phyloP scores from a whole-genome alignment of 2,888 invertebrate species.

The Epiblema foenella region DNA sequence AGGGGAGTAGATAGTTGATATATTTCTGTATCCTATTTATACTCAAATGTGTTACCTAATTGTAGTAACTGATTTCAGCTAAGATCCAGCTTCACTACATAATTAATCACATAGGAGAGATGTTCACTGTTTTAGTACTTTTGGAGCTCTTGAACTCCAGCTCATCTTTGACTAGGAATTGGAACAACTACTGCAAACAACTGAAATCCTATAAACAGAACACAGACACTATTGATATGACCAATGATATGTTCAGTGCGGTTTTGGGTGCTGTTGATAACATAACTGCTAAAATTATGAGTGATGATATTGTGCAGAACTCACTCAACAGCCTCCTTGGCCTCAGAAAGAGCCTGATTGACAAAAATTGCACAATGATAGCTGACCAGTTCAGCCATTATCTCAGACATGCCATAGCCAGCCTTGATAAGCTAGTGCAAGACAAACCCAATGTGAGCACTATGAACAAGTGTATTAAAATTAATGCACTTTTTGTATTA shows the following conservation, averaged over 20 bases:
- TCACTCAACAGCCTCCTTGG: slow-evolving; percentile 74
- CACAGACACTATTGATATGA: slow-evolving; percentile 85
- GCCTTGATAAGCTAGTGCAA: slow-evolving; percentile 84
- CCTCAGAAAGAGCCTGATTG: slow-evolving; percentile 74
- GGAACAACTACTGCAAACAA: slow-evolving; percentile 91
- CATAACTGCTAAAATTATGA: slow-evolving; percentile 87
- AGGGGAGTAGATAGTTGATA: neutral
- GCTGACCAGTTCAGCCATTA: slow-evolving; percentile 88
- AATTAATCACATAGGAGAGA: slow-evolving; percentile 86
- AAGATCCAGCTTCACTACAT: slow-evolving; percentile 78
- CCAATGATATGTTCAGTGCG: slow-evolving; percentile 86
- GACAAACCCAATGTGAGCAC: slow-evolving; percentile 81
- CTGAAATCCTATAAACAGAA: slow-evolving; percentile 88
- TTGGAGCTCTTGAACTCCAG: slow-evolving; percentile 86
- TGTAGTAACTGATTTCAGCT: slow-evolving; percentile 60
- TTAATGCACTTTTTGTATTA: slow-evolving; percentile 88
- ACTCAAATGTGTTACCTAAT: slow-evolving; percentile 30
- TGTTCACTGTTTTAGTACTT: slow-evolving; percentile 87
- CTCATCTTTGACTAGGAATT: slow-evolving; percentile 82
- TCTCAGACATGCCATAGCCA: slow-evolving; percentile 85
- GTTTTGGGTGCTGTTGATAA: slow-evolving; percentile 89
- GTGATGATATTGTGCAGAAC: slow-evolving; percentile 88
- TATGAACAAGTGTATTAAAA: slow-evolving; percentile 86
- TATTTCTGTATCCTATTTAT: neutral
- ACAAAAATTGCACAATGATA: slow-evolving; percentile 73